Evolutionary conservation across 2,888 invertebrate genomes (phyloP), one percentile per base, ranked within the genome.

Genomic region (Hydroisotoma schaefferi): DNA sequence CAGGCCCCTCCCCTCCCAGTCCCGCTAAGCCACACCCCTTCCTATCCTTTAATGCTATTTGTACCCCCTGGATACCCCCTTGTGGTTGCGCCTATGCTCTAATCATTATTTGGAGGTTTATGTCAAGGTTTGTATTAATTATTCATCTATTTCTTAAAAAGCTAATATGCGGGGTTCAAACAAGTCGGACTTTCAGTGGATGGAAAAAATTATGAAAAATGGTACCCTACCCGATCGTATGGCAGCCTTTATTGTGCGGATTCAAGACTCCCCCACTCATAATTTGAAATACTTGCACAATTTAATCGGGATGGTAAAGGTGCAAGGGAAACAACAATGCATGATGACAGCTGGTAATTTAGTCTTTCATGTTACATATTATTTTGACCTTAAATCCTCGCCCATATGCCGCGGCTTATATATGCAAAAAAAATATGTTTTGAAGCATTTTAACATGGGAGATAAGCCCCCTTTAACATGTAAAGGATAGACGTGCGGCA

Each of bases 181-280:
- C 2, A 81, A 82, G 28, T 83, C 85, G 0, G 86, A 87, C 71
- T 83, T 83, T 72, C 81, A 83, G 57, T 92, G 91, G 91, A 84
- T 90, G 65, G 83, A 84, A 71, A 87, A 87, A 1, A 84, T 93
- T 10, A 79, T 91, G 70, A 80, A 84, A 12, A 87, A 86, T 70
- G 94, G 94, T 67, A 92, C 93, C 0, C 82, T 86, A 0, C 83
- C 86, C 0, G 94, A 94, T 77, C 88, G 87, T 79, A 83, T 92
- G 59, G 92, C 94, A 2, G 93, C 93, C 0, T 84, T 86, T 60
- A 87, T 87, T 5, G 81, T 94, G 25, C 78, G 87, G 25, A 84
- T 93, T 63, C 87, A 92, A 81, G 87, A 91, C 74, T 87, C 86
- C 71, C 90, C 92, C 0, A 79, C 90, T n/a, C 87, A 87, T 75